Percentiles rank a stretch among this genome's conserved stretches.
Evolutionary conservation across 2,113 vertebrate genomes (phyloP).

Genomic region (Oncorhynchus clarkii): DNA sequence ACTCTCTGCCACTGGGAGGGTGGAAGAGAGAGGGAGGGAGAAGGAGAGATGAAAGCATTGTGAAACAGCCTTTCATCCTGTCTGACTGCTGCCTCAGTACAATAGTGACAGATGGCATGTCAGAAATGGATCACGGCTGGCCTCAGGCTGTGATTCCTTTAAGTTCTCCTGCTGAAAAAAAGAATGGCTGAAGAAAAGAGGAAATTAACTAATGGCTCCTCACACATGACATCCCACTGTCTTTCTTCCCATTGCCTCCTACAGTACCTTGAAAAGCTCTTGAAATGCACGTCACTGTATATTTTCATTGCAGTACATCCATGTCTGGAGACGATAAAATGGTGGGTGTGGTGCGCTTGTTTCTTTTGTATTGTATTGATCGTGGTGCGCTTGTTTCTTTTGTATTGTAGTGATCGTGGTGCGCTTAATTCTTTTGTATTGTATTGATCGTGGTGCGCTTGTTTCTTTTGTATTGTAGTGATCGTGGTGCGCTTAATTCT

Average conservation of each 20-base stretch:
- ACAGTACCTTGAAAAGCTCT: background rate
- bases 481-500: no score
- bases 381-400: no score
- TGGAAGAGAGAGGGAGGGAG: background rate
- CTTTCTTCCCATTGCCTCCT: background rate
- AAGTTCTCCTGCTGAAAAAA: constrained; percentile 29
- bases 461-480: no score
- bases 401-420: constrained; percentile 79
- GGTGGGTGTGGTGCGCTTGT: background rate
- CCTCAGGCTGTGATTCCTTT: constrained; percentile 42
- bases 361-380: no score
- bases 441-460: constrained; percentile 79
- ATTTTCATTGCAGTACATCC: background rate
- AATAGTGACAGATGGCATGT: constrained; percentile 40
- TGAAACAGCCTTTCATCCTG: constrained; percentile 24
- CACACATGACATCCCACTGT: constrained; percentile 27
- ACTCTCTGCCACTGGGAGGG: background rate
- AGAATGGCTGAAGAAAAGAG: constrained; percentile 20
- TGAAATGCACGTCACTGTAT: background rate
- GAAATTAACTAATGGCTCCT: constrained; percentile 41
- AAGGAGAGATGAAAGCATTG: constrained; percentile 49
- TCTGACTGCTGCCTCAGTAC: constrained; percentile 72
- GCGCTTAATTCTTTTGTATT: no score
- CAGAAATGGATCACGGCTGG: constrained; percentile 30
- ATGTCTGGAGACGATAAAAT: background rate